A percentile compares a stretch with the other conserved stretches of the same genome.
phyloP scores from a whole-genome alignment of 2,797 vertebrate genomes.

The Rhabdophis nuchalis region DNA sequence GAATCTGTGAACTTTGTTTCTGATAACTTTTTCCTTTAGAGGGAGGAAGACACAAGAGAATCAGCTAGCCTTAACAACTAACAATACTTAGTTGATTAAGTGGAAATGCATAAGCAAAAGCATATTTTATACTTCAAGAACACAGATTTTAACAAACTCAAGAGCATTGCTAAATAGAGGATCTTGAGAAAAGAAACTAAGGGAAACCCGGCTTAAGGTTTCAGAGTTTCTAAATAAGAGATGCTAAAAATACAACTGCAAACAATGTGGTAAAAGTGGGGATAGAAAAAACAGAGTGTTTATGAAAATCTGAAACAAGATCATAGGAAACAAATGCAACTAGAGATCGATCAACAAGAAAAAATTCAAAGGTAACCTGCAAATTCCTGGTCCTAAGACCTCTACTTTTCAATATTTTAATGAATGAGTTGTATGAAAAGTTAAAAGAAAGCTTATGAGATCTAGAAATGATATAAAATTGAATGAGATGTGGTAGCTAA shows the following conservation, averaged over 20 bases:
- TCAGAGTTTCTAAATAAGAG: neutral
- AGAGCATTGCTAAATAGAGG: neutral
- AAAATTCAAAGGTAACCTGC: neutral
- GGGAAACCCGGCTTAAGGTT: neutral
- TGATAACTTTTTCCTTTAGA: neutral
- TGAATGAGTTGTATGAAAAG: neutral
- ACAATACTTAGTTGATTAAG: neutral
- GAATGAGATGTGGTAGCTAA: neutral
- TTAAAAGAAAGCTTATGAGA: neutral
- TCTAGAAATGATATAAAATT: neutral
- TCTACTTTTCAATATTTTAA: neutral
- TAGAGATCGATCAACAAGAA: neutral
- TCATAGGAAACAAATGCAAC: neutral
- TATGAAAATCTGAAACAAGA: neutral
- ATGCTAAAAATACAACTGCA: neutral
- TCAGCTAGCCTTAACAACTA: neutral
- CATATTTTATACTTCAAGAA: neutral
- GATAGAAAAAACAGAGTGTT: neutral
- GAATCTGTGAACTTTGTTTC: neutral
- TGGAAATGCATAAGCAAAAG: neutral
- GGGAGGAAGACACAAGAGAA: neutral
- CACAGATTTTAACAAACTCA: neutral
- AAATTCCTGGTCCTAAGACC: neutral
- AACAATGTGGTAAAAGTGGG: neutral
- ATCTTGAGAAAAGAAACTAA: neutral